Base-by-base conservation (phyloP, 2,888 invertebrate genomes). In the Caradrina kadenii region DNA sequence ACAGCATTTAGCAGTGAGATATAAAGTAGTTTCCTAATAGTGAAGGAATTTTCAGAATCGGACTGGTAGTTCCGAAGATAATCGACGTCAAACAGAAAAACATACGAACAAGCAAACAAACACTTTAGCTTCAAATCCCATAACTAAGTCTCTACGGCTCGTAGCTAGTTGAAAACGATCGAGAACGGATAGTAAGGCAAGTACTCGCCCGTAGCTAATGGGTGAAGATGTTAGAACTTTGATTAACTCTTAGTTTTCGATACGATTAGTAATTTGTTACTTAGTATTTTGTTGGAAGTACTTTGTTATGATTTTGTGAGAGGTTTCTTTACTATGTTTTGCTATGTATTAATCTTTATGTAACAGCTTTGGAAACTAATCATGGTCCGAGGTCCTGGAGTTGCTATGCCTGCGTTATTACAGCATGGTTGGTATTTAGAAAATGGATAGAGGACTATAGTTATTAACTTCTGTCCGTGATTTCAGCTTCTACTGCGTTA, bases 241-340 rank as follows among this genome's bases (percentile, higher is more conserved):
- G 90, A 90, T 90, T 89, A 89, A 88, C 85, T 87, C 83, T 84
- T 81, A 86, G 83, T 80, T 86, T 80, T 69, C 67, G 63, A 74
- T 71, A 55, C 58, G 66, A 75, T 82, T 71, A 69, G 68, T 70
- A 79, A 74, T 82, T 78, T 69, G 68, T 68, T 73, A 69, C 68
- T 70, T 45, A 45, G 17, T 17, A 65, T 71, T 81, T 72, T 66
- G 22, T 72, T 64, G 48, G n/a, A 13, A 26, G 4, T 58, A 65
- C 35, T 66, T 70, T 79, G 56, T 60, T 78, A 77, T 73, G 62
- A 73, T 67, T 63, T 63, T 50, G 31, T 48, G 52, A 60, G 21
- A 11, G 21, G 21, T 15, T 66, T 66, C 0, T 35, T 31, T 13
- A 42, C 8, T 6, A 49, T 7, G 8, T 49, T 62, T 42, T 55